phyloP scores from a whole-genome alignment of 2,113 vertebrate species.

The Strigops habroptila region DNA sequence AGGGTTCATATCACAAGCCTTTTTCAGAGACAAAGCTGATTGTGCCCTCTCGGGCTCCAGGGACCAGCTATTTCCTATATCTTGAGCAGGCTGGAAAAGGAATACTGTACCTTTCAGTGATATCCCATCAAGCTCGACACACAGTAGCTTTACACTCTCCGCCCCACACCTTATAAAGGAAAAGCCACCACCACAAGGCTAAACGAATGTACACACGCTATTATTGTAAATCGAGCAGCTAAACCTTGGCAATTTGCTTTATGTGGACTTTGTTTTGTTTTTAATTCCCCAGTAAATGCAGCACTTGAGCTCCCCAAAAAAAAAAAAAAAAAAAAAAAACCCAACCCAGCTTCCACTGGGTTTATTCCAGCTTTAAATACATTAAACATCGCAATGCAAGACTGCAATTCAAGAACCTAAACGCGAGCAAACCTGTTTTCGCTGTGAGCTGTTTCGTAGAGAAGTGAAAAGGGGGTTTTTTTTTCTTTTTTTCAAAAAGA shows the following conservation, averaged over 20 bases:
- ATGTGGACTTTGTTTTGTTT: constrained; percentile 44
- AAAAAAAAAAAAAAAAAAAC: neutral
- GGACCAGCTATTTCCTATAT: neutral
- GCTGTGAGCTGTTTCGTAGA: constrained; percentile 61
- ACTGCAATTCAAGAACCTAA: constrained; percentile 73
- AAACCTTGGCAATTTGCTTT: constrained; percentile 66
- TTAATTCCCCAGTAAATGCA: constrained; percentile 57
- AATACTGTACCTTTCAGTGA: constrained; percentile 62
- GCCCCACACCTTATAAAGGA: constrained; percentile 48
- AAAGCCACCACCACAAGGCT: constrained; percentile 69
- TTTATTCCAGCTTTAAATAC: constrained; percentile 75
- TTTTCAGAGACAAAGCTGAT: constrained; percentile 66
- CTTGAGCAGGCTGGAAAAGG: constrained; percentile 54
- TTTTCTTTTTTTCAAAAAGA: constrained; percentile 53
- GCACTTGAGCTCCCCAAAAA: constrained; percentile 60
- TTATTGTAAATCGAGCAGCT: constrained; percentile 68
- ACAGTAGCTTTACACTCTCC: constrained; percentile 61
- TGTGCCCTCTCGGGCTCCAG: neutral
- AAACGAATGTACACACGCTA: constrained; percentile 65
- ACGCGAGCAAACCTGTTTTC: constrained; percentile 63
- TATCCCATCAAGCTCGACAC: constrained; percentile 62
- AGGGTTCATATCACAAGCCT: constrained; percentile 70
- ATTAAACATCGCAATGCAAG: constrained; percentile 68
- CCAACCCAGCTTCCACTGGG: neutral
- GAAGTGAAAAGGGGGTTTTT: constrained; percentile 44